Evolutionary conservation across 2,888 invertebrate genomes (phyloP).

Genomic region (Brachyopa scutellaris): DNA sequence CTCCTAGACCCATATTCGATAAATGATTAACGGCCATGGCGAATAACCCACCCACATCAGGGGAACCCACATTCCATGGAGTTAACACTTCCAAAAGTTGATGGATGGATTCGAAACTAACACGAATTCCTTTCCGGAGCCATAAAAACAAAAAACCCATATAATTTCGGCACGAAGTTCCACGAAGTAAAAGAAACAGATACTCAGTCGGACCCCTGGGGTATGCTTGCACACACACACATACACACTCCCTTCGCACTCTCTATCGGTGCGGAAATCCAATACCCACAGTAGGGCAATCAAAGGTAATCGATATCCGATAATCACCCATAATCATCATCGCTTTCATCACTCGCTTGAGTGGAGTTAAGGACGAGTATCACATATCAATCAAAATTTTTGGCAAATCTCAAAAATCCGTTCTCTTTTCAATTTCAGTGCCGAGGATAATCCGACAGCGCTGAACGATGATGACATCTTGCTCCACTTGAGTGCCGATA

Average conservation of each 20-base stretch:
- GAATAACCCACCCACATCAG: conserved; percentile 31
- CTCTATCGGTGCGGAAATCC: not conserved
- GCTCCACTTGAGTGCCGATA: conserved; percentile 78
- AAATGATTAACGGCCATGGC: conserved; percentile 30
- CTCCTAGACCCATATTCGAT: conserved; percentile 35
- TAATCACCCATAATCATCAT: conserved; percentile 63
- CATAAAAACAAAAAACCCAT: conserved; percentile 34
- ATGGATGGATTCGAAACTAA: conserved; percentile 58
- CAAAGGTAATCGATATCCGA: conserved; percentile 62
- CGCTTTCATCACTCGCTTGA: conserved; percentile 54
- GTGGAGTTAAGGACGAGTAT: conserved; percentile 22
- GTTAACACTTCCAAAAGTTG: conserved; percentile 57
- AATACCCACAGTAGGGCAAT: conserved; percentile 41
- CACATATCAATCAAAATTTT: conserved; percentile 64
- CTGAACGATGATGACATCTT: conserved; percentile 75
- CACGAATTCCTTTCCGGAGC: conserved; percentile 63
- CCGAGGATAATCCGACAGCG: conserved; percentile 19
- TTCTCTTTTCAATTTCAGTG: conserved; percentile 18
- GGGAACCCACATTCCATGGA: conserved; percentile 55
- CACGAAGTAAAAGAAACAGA: conserved; percentile 42
- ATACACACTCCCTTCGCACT: not conserved
- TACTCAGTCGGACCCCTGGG: conserved; percentile 31
- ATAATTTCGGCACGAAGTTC: conserved; percentile 34
- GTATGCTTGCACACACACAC: conserved; percentile 45
- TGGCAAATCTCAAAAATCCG: conserved; percentile 28